A percentile compares a stretch with the other conserved stretches of the same genome.
Evolutionary conservation across 2,113 vertebrate genomes (phyloP).

Genomic region (Nothocercus julius): DNA sequence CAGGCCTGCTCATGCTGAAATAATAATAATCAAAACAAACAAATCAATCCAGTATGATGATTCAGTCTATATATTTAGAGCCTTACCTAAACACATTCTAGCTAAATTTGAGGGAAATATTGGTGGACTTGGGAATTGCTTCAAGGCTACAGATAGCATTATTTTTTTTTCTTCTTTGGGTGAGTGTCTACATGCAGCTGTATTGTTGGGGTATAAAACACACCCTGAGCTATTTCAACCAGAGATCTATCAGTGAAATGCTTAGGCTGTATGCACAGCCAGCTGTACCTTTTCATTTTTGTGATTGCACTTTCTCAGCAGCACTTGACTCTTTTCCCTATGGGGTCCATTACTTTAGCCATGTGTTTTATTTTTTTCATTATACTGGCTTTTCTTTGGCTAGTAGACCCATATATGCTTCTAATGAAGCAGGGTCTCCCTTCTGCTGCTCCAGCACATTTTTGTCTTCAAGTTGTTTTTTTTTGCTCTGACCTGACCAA

Average conservation of each 20-base stretch:
- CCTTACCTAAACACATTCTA: background rate
- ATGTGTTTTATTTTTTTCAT: background rate
- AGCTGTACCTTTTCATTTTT: constrained; percentile 27
- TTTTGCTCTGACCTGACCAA: background rate
- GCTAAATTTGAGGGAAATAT: background rate
- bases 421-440: background rate
- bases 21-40: background rate
- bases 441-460: constrained; percentile 33
- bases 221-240: background rate
- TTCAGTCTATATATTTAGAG: background rate
- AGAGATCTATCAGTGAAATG: background rate
- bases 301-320: constrained; percentile 18
- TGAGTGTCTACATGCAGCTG: background rate
- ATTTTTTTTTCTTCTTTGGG: background rate
- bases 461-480: background rate
- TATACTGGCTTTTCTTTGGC: constrained; percentile 34
- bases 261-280: background rate
- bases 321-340: background rate
- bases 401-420: background rate
- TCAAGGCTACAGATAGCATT: background rate
- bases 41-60: background rate
- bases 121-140: background rate
- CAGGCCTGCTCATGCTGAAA: background rate
- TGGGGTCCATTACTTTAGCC: constrained; percentile 21
- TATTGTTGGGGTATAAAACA: background rate